A percentile compares a stretch with the other conserved stretches of the same genome.
These are phyloP conservation scores for Vidua macroura DNA, from an alignment of 2,113 vertebrate species.

Conservation along the genomic window DNA sequence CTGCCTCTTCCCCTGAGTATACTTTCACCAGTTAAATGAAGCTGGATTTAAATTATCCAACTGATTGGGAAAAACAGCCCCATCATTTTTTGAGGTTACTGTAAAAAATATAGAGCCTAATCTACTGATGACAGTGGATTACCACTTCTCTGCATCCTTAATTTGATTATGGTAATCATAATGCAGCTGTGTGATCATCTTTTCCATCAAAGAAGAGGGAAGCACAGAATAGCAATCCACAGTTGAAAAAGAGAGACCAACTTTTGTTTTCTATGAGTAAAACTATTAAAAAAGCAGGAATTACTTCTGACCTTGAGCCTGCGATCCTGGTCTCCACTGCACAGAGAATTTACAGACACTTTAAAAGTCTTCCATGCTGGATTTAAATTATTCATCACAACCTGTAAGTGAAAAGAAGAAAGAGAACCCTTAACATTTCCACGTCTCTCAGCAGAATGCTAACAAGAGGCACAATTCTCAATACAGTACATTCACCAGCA, in stretches of 20 bases:
- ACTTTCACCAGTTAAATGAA: background rate
- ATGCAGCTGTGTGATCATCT: background rate
- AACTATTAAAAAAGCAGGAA: background rate
- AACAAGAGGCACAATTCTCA: background rate
- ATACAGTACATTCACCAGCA: background rate
- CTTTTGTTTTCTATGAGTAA: background rate
- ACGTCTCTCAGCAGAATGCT: constrained; percentile 13
- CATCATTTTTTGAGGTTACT: background rate
- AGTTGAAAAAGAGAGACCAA: background rate
- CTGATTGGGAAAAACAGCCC: background rate
- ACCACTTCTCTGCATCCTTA: background rate
- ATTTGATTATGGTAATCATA: constrained; percentile 30
- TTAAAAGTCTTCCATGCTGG: constrained; percentile 97
- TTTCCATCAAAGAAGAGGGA: background rate
- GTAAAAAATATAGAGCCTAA: background rate
- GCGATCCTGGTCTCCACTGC: constrained; percentile 93
- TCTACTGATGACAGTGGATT: background rate
- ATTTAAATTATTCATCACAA: constrained; percentile 98
- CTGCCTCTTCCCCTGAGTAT: background rate
- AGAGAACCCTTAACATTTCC: background rate
- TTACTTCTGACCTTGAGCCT: constrained; percentile 85
- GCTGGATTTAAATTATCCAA: background rate
- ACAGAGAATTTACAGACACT: constrained; percentile 95
- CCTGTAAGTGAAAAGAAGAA: constrained; percentile 74
- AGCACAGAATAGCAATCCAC: background rate